These are phyloP conservation scores for Amphipyra tragopoginis DNA, from an alignment of 2,888 invertebrate genomes.

Conservation along the genomic window DNA sequence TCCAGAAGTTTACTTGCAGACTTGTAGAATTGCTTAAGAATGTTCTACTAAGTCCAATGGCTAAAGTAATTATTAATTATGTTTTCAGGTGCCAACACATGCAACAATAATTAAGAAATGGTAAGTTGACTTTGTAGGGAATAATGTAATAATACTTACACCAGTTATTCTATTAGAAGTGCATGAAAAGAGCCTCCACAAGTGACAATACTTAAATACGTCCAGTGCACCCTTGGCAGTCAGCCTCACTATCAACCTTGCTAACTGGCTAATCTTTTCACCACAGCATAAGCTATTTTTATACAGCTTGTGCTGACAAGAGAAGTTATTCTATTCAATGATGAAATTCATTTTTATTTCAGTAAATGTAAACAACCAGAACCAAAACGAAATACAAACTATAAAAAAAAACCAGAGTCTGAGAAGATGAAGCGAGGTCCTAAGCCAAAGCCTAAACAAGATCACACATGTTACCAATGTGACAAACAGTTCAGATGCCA, in stretches of 20 bases:
- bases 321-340: too few relatives aligned
- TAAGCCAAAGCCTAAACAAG: slow-evolving; percentile 90
- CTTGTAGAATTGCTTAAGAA: too few relatives aligned
- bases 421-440: slow-evolving; percentile 90
- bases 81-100: slow-evolving; percentile 71
- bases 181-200: too few relatives aligned
- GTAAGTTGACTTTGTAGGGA: slow-evolving; percentile 59
- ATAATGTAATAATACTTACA: not conserved
- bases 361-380: slow-evolving; percentile 79
- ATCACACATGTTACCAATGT: slow-evolving; percentile 90
- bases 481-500: slow-evolving; percentile 91
- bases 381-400: slow-evolving; percentile 79
- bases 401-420: slow-evolving; percentile 89
- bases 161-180: too few relatives aligned
- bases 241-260: too few relatives aligned
- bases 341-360: not conserved
- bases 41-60: too few relatives aligned
- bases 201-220: too few relatives aligned
- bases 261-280: too few relatives aligned
- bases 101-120: slow-evolving; percentile 81
- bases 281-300: too few relatives aligned
- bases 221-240: too few relatives aligned
- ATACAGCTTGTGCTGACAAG: too few relatives aligned
- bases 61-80: slow-evolving; percentile 64
- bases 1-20: too few relatives aligned